These are phyloP conservation scores for Hyperoplus lanceolatus DNA, from an alignment of 2,797 vertebrate genomes.

Conservation along the genomic window DNA sequence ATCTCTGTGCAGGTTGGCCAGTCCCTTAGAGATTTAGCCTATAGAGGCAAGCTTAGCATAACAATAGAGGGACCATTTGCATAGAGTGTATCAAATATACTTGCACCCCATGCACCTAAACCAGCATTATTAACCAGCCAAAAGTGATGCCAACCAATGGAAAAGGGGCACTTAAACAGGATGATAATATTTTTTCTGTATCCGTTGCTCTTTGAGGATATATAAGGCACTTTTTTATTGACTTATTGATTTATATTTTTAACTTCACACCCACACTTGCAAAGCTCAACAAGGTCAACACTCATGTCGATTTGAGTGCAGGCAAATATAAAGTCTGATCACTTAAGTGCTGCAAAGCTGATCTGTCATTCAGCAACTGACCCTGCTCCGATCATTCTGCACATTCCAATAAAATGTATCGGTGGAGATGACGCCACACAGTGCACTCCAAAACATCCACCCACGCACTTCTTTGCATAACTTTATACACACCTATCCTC, in stretches of 20 bases:
- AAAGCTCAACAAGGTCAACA: constrained; percentile 71
- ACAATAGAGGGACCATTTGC: constrained; percentile 81
- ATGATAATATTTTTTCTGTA: constrained; percentile 73
- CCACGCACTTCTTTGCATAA: constrained; percentile 41
- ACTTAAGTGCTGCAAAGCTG: constrained; percentile 79
- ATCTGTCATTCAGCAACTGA: constrained; percentile 65
- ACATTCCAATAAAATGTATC: constrained; percentile 63
- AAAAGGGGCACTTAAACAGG: constrained; percentile 78
- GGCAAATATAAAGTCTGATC: constrained; percentile 68
- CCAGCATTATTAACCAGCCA: constrained; percentile 89
- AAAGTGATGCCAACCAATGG: constrained; percentile 82
- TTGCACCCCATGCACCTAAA: constrained; percentile 85
- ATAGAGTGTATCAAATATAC: constrained; percentile 80
- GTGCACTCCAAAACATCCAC: constrained; percentile 44
- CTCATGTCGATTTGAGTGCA: constrained; percentile 68
- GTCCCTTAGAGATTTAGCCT: constrained; percentile 78
- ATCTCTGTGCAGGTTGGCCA: constrained; percentile 71
- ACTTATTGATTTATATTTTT: constrained; percentile 60
- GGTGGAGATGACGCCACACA: constrained; percentile 40
- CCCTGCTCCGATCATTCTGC: constrained; percentile 70
- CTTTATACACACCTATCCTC: constrained; percentile 26
- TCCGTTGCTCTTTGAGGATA: constrained; percentile 72
- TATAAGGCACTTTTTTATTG: constrained; percentile 79
- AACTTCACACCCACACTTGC: constrained; percentile 47
- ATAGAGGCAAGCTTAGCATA: constrained; percentile 77